Evolutionary conservation across 2,113 vertebrate genomes (phyloP), one percentile per base, ranked within the genome.

Genomic region (Silurus meridionalis): DNA sequence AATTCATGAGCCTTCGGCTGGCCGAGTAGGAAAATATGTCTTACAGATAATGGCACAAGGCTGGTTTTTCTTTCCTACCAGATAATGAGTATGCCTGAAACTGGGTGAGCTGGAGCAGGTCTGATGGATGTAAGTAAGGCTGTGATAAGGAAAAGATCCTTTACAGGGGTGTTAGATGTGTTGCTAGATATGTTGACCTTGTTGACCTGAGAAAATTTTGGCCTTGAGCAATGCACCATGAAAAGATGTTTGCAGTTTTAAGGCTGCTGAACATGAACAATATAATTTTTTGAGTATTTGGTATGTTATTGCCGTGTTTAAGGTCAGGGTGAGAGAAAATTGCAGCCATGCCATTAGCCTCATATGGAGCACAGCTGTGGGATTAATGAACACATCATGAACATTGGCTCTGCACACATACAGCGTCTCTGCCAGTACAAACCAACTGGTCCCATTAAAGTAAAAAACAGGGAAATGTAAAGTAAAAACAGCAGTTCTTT

Each of bases 341-440:
- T 64, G 69, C 83, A 90, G 82, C 69, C 58, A 58, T 74, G 63
- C 80, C 53, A 83, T 87, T 89, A n/a, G 82, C 77, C 82, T 71
- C 17, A 82, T 78, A 79, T 86, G 85, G 85, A 87, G 79, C 85
- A 79, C 88, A 90, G 90, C 89, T 89, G 89, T 64, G 58, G 85
- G 78, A 83, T 88, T 91, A 89, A 90, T 89, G 90, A 88, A 85
- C 55, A 15, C 60, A 82, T 64, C 66, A 75, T 82, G 87, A 90
- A 83, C 58, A 72, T 63, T 86, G 86, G 87, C 88, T 88, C 61
- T 28, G 57, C 80, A 80, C 75, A 60, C 21, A 6, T 60, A 82
- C 72, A 80, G 60, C 80, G 55, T 63, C 80, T 71, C 61, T 83
- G 89, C 90, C 89, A 88, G 88, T 72, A 84, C 80, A 89, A 88